Evolutionary conservation across 2,113 vertebrate species (phyloP).

Genomic region (Murina feae): DNA sequence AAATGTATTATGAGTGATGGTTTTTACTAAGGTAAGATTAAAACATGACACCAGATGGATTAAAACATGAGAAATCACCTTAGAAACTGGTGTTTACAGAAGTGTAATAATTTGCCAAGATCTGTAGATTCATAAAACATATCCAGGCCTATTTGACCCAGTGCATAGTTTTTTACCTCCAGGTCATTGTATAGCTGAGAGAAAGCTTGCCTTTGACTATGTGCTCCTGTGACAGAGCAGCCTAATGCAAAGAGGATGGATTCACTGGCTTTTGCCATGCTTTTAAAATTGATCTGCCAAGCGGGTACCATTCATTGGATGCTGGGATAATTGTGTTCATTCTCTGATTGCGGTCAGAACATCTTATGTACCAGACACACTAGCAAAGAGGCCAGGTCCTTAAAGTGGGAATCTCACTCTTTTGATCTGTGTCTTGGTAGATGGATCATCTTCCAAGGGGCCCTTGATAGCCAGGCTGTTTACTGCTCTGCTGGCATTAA

Average conservation of each 20-base stretch:
- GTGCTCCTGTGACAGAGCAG: background rate
- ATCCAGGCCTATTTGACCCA: background rate
- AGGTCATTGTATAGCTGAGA: background rate
- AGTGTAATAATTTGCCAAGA: background rate
- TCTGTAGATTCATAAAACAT: background rate
- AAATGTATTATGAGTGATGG: background rate
- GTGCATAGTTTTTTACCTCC: background rate
- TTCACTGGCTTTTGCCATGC: background rate
- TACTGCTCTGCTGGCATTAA: background rate
- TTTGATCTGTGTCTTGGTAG: background rate
- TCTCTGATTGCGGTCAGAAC: background rate
- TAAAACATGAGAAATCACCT: background rate
- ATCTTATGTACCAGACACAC: background rate
- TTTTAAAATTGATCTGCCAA: background rate
- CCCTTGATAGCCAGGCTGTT: background rate
- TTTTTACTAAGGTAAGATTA: background rate
- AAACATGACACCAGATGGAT: background rate
- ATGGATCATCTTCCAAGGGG: background rate
- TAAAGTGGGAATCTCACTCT: background rate
- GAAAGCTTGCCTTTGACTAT: background rate
- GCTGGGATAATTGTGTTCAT: background rate
- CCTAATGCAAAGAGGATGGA: background rate
- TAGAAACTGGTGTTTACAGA: background rate
- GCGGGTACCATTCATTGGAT: background rate
- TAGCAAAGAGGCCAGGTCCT: background rate